Percentiles rank a stretch among this genome's conserved stretches.
phyloP scores from a whole-genome alignment of 2,888 invertebrate genomes.

The Catocala sponsa region DNA sequence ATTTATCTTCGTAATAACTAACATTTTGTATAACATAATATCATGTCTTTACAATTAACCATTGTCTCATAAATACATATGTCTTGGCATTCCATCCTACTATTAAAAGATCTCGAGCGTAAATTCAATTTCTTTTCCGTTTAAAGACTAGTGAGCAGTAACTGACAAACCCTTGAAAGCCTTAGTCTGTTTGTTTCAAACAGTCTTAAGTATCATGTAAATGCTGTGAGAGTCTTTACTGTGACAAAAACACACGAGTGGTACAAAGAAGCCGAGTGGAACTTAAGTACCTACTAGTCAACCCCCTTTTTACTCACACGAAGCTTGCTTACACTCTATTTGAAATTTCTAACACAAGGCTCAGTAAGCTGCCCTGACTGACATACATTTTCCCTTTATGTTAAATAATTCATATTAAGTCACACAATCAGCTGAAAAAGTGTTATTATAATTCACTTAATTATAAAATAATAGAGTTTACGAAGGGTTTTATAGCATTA shows the following conservation, averaged over 20 bases:
- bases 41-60: background rate
- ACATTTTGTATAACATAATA: background rate
- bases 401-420: too few species aligned
- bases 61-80: background rate
- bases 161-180: background rate
- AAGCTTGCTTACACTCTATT: conserved; percentile 19
- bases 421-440: too few species aligned
- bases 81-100: background rate
- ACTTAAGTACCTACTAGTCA: conserved; percentile 45
- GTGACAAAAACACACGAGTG: conserved; percentile 39
- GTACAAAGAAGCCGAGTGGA: conserved; percentile 38
- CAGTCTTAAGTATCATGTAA: conserved; percentile 33
- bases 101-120: background rate
- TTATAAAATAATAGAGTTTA: too few species aligned
- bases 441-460: too few species aligned
- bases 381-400: too few species aligned
- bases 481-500: too few species aligned
- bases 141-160: background rate
- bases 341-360: conserved; percentile 15
- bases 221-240: conserved; percentile 37
- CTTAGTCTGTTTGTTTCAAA: conserved; percentile 30
- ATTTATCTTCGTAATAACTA: too few species aligned
- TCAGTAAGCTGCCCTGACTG: conserved; percentile 23
- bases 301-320: conserved; percentile 30
- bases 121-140: too few species aligned